Base-by-base conservation (phyloP, 2,888 invertebrate genomes). In the Cantharis rustica region DNA sequence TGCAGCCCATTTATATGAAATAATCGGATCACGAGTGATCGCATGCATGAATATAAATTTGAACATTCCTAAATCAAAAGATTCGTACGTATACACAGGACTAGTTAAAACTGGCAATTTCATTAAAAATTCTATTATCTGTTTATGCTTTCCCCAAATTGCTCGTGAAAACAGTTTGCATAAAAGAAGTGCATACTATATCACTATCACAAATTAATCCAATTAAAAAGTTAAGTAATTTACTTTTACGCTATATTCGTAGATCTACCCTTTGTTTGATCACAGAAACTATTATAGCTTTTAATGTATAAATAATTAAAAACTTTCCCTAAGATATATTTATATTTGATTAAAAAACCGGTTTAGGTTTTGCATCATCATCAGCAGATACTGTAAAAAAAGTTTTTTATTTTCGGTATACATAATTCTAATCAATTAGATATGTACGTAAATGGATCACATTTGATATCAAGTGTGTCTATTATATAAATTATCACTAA, bases 121-220 rank as follows among this genome's bases (percentile, higher is more conserved):
- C 76, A 76, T 76, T 73, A 76, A 76, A 76, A 73, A 76, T 76
- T 76, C 76, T 70, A 76, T 76, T 76, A 73, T 61, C 75, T 27
- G 69, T 75, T 75, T 75, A 72, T 75, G 75, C 23, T 72, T 63
- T 63, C 27, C 61, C 71, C 47, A 47, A 75, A 75, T 72, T 75
- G 69, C 75, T 63, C 15, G 69, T 47, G 47, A 47, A 47, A 47
- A 47, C 47, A 47, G 47, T 47, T n/a, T n/a, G 47, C n/a, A 47
- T 47, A 47, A 47, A 47, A 47, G 47, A 47, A 47, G 13, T 31
- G 31, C 31, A 31, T 31, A 31, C 7, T 47, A 47, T n/a, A 47
- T 47, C n/a, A 47, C 47, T 47, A 47, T n/a, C n/a, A 47, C n/a
- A 47, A 47, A 47, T 47, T 47, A n/a, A 47, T 47, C 47, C 47